phyloP scores from a whole-genome alignment of 2,113 vertebrate species.

The Ptilorrhoa leucosticta region DNA sequence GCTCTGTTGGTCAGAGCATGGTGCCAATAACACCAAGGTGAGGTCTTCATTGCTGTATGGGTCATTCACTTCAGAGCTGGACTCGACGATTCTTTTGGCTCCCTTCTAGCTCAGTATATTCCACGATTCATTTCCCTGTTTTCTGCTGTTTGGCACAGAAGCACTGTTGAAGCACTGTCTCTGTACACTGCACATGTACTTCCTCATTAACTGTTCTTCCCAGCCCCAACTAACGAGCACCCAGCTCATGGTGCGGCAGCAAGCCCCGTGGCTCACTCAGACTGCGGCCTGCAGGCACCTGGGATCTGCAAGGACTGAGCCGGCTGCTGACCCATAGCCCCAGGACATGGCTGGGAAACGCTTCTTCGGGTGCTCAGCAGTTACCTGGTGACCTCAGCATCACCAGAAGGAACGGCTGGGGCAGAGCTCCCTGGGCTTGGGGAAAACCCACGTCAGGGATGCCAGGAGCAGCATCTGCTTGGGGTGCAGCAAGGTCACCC shows the following conservation, averaged over 20 bases:
- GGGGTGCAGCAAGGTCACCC: neutral
- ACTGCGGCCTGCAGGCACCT: neutral
- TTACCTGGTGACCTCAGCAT: neutral
- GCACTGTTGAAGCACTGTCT: neutral
- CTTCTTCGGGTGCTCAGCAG: neutral
- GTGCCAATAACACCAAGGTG: neutral
- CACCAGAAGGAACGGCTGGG: neutral
- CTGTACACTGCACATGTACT: accelerated
- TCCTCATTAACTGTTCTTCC: neutral
- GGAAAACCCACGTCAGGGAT: neutral
- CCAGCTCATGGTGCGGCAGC: neutral
- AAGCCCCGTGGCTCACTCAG: neutral
- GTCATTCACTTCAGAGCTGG: neutral
- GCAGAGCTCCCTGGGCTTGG: neutral
- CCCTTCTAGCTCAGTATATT: neutral
- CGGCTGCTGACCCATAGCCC: neutral
- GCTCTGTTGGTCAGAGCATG: neutral
- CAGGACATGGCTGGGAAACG: neutral
- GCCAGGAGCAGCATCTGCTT: neutral
- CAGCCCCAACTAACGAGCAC: neutral
- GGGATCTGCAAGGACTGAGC: neutral
- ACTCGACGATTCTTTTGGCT: neutral
- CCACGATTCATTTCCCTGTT: neutral
- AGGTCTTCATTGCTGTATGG: neutral
- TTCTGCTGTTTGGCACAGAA: neutral